These are phyloP conservation scores for Colostygia pectinataria DNA, from an alignment of 2,888 invertebrate genomes.

Conservation along the genomic window DNA sequence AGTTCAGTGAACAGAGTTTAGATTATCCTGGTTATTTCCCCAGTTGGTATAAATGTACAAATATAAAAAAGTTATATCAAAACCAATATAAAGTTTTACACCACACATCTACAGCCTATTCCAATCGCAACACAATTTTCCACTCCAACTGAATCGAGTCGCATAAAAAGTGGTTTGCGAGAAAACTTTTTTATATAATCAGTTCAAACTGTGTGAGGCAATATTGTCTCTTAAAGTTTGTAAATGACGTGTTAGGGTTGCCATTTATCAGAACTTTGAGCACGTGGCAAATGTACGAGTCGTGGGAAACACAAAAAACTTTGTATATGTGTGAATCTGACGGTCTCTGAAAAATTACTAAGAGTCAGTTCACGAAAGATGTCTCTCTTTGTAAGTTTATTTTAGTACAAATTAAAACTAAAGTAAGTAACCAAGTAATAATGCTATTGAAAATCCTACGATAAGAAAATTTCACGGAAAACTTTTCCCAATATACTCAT, in stretches of 20 bases:
- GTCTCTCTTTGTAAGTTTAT: no score
- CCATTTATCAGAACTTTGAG: neutral
- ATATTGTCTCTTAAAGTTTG: slow-evolving; percentile 29
- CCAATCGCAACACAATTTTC: slow-evolving; percentile 35
- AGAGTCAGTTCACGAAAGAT: no score
- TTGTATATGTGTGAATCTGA: no score
- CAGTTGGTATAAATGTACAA: neutral
- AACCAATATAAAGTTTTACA: slow-evolving; percentile 8
- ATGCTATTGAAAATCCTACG: slow-evolving; percentile 6
- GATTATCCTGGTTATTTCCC: no score
- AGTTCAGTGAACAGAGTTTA: no score
- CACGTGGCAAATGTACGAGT: no score
- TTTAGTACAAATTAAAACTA: no score
- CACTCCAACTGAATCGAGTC: slow-evolving; percentile 30
- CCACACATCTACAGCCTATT: slow-evolving; percentile 19
- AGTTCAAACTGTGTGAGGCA: slow-evolving; percentile 25
- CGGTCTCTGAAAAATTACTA: no score
- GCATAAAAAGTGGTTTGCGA: slow-evolving; percentile 27
- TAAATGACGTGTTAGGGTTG: slow-evolving; percentile 16
- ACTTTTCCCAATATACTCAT: slow-evolving; percentile 25
- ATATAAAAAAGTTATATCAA: slow-evolving; percentile 1
- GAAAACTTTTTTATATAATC: slow-evolving; percentile 36
- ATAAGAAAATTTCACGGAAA: slow-evolving; percentile 7
- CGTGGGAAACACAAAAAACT: no score
- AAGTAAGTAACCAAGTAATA: neutral